These are phyloP conservation scores for Stenolophus ochropezus DNA, from an alignment of 2,888 invertebrate species.

Conservation along the genomic window DNA sequence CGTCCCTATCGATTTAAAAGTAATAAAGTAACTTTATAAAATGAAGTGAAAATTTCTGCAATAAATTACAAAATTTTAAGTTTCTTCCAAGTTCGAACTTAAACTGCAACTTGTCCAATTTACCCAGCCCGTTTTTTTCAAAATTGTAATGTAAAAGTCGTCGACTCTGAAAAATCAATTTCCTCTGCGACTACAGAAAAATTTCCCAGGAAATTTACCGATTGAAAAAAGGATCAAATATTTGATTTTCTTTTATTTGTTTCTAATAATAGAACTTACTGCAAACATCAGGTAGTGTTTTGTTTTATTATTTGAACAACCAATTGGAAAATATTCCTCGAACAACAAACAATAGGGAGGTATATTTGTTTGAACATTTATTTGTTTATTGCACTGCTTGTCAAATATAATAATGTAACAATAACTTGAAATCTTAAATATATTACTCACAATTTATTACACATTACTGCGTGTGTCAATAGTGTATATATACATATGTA, in stretches of 20 bases:
- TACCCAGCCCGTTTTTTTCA: neutral
- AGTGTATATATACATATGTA: no score
- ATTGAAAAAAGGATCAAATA: neutral
- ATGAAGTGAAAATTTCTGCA: neutral
- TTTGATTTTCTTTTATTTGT: neutral
- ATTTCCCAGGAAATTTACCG: neutral
- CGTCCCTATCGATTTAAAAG: neutral
- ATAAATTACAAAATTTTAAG: slow-evolving; percentile 8
- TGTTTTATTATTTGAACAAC: neutral
- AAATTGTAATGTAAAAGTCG: neutral
- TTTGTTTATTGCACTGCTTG: no score
- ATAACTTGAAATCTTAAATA: no score
- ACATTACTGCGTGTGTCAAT: no score
- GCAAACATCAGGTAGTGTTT: neutral
- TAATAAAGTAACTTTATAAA: neutral
- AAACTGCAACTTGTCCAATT: neutral
- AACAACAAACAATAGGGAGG: no score
- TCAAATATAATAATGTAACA: no score
- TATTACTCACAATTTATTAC: no score
- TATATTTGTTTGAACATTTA: no score
- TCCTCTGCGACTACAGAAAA: neutral
- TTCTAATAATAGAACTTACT: neutral
- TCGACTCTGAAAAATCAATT: neutral
- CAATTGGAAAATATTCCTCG: no score
- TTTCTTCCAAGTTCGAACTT: neutral